Conservation (phyloP, 2,113 vertebrate genomes). For the Elanoides forficatus region DNA sequence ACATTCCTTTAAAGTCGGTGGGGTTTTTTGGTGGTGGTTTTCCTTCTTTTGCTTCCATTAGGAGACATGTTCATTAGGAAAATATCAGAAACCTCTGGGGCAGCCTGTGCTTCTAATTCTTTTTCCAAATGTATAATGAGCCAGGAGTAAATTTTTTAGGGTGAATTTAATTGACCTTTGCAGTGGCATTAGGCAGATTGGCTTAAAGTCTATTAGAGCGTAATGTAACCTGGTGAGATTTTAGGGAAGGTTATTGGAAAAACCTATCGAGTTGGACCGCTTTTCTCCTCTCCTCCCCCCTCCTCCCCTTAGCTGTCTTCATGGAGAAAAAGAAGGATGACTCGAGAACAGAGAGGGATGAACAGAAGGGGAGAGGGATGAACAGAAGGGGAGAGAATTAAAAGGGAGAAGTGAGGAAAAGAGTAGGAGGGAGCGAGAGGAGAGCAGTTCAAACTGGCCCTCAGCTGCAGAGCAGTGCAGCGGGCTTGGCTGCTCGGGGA, state of each 20-base stretch:
- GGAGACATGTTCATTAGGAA: conserved; percentile 75
- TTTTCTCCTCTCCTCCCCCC: not conserved
- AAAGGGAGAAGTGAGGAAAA: not conserved
- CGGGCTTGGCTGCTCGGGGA: not conserved
- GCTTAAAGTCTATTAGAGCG: conserved; percentile 77
- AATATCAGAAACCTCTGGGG: conserved; percentile 79
- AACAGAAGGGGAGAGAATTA: conserved; percentile 34
- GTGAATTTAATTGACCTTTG: conserved; percentile 86
- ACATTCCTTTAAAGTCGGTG: not conserved
- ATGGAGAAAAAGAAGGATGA: conserved; percentile 30
- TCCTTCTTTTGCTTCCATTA: conserved; percentile 24
- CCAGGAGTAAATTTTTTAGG: conserved; percentile 80
- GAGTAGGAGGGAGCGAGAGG: not conserved
- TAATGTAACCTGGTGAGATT: conserved; percentile 73
- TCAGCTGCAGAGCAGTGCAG: not conserved
- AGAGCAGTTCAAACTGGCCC: not conserved
- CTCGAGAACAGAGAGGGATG: conserved; percentile 49
- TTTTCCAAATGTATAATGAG: conserved; percentile 82
- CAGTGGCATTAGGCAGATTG: conserved; percentile 78
- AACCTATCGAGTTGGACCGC: not conserved
- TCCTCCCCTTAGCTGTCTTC: conserved; percentile 30
- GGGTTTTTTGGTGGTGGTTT: not conserved
- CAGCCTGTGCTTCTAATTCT: conserved; percentile 77
- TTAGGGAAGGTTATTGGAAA: conserved; percentile 69
- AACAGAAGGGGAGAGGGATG: conserved; percentile 44